phyloP scores from a whole-genome alignment of 2,888 invertebrate species.

The Caenorhabditis doughertyi region DNA sequence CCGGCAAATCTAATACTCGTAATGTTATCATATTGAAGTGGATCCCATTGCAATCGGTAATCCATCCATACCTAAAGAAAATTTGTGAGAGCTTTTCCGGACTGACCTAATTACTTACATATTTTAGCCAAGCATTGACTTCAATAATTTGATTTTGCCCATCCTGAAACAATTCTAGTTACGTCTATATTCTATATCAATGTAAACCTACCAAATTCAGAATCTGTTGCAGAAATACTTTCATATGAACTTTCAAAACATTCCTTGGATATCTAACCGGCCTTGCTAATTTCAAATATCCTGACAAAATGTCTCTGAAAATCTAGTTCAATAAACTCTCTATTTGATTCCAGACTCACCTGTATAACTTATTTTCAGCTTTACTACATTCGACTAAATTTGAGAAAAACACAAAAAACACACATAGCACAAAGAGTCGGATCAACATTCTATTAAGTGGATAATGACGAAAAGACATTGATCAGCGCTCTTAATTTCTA shows the following conservation, averaged over 20 bases:
- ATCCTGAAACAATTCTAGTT: constrained; percentile 67
- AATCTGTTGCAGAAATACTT: constrained; percentile 78
- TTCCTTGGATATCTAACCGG: constrained; percentile 73
- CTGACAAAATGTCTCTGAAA: constrained; percentile 71
- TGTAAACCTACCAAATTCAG: constrained; percentile 65
- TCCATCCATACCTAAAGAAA: constrained; percentile 72
- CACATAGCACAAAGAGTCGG: constrained; percentile 25
- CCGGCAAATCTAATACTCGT: constrained; percentile 74
- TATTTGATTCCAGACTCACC: constrained; percentile 24
- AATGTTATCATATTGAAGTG: constrained; percentile 77
- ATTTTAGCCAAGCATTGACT: constrained; percentile 79
- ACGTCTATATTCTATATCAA: background rate
- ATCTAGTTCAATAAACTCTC: background rate
- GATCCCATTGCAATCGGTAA: constrained; percentile 76
- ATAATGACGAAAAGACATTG: constrained; percentile 49
- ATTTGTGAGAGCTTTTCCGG: background rate
- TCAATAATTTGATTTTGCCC: constrained; percentile 80
- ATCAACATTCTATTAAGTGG: constrained; percentile 53
- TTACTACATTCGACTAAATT: constrained; percentile 49
- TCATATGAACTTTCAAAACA: constrained; percentile 74
- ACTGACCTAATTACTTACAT: constrained; percentile 46
- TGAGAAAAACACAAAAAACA: constrained; percentile 32
- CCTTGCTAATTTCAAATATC: constrained; percentile 74
- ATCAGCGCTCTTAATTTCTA: constrained; percentile 36
- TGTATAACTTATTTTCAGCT: constrained; percentile 70